A percentile compares a stretch with the other conserved stretches of the same genome.
Conservation (phyloP, 92 coral and sea anemone genomes). For the Virgularia gustaviana region DNA sequence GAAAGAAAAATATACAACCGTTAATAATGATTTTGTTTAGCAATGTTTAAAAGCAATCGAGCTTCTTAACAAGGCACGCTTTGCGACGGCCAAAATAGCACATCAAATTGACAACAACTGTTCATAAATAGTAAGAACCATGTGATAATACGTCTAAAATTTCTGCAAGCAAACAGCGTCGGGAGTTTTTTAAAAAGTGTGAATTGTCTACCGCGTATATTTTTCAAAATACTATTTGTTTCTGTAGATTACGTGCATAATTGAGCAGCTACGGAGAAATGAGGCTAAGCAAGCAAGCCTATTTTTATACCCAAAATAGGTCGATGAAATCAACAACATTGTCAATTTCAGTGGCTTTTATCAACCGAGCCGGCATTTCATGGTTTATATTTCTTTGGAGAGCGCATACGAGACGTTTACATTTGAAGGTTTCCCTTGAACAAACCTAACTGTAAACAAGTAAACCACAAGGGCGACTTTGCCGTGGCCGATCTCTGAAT, state of each 20-base stretch:
- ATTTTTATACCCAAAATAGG: not conserved
- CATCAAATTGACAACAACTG: slow-evolving; percentile 1
- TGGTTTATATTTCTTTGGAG: no score
- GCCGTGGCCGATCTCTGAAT: not conserved
- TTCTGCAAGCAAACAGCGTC: no score
- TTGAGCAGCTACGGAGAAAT: slow-evolving; percentile 30
- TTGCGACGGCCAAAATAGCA: not conserved
- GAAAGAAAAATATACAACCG: slow-evolving; percentile 2
- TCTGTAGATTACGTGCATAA: slow-evolving; percentile 42
- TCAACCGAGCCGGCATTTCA: no score
- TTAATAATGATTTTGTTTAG: slow-evolving; percentile 28
- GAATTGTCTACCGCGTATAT: no score
- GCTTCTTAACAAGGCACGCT: no score
- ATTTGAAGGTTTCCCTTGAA: not conserved
- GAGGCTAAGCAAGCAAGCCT: not conserved
- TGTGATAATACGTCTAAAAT: no score
- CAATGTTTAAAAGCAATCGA: no score
- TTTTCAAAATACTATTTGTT: slow-evolving; percentile 41
- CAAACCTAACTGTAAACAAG: slow-evolving; percentile 11
- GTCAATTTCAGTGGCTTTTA: no score
- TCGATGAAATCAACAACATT: no score
- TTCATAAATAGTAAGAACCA: no score
- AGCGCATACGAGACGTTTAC: not conserved
- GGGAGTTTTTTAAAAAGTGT: no score
- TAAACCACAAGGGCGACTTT: slow-evolving; percentile 18